These are phyloP conservation scores for Spodoptera frugiperda DNA, from an alignment of 1,140 invertebrate genomes.

Conservation along the genomic window DNA sequence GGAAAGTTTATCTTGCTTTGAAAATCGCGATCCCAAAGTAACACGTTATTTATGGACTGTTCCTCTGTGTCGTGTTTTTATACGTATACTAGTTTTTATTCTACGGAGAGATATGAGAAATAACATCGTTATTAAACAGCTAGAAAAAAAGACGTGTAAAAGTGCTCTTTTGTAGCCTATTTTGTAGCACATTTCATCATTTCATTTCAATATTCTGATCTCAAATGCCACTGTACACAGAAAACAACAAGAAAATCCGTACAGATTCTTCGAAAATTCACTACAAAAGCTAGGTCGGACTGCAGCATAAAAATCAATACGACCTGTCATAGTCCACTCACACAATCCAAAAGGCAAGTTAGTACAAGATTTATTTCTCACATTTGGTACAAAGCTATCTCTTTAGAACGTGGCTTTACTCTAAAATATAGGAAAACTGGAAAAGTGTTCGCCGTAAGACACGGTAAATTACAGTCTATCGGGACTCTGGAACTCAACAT, in stretches of 20 bases:
- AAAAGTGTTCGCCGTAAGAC: conserved; percentile 26
- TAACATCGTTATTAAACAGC: background rate
- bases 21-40: conserved; percentile 24
- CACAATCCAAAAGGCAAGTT: conserved; percentile 18
- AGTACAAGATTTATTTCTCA: conserved; percentile 16
- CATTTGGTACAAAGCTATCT: conserved; percentile 24
- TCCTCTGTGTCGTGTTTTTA: background rate
- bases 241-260: background rate
- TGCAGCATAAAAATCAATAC: conserved; percentile 25
- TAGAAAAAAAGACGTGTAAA: too few relatives aligned
- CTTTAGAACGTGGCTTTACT: conserved; percentile 24
- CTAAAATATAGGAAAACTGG: conserved; percentile 29
- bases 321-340: conserved; percentile 18
- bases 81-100: background rate
- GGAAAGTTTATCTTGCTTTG: conserved; percentile 41
- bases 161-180: too few relatives aligned
- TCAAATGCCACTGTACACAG: background rate
- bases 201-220: too few relatives aligned
- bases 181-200: too few relatives aligned
- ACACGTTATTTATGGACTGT: background rate
- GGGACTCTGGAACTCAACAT: conserved; percentile 8
- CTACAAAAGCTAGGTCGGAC: background rate
- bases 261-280: background rate
- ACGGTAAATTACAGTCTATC: conserved; percentile 36
- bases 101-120: background rate